phyloP scores from a whole-genome alignment of 2,113 vertebrate genomes.

The Solenodon paradoxus region DNA sequence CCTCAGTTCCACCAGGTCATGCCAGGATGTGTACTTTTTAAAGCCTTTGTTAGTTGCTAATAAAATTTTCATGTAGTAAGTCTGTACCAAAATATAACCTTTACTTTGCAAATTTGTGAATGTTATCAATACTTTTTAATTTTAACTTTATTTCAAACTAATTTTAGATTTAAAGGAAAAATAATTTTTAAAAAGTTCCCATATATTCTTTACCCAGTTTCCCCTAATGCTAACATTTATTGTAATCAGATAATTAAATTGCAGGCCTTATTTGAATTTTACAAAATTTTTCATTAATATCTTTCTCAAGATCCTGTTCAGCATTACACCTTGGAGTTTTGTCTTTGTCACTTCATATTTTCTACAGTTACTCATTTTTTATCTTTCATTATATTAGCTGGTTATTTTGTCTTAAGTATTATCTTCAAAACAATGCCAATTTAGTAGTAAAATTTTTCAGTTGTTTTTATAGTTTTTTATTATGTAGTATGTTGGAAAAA shows the following conservation, averaged over 20 bases:
- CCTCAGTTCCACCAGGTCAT: no score
- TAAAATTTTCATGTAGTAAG: neutral
- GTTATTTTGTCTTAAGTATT: neutral
- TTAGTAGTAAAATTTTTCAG: neutral
- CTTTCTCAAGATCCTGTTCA: neutral
- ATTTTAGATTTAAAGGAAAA: neutral
- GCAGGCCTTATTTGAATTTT: neutral
- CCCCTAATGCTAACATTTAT: neutral
- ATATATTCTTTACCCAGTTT: neutral
- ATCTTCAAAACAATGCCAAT: slow-evolving; percentile 10
- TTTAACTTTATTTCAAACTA: neutral
- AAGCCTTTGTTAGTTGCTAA: neutral
- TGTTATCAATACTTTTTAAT: neutral
- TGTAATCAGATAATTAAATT: neutral
- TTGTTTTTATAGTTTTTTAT: slow-evolving; percentile 10
- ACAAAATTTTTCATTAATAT: neutral
- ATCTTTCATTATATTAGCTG: neutral
- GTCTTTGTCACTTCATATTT: neutral
- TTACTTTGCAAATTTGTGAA: neutral
- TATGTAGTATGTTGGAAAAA: neutral
- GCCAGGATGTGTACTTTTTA: neutral
- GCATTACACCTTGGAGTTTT: neutral
- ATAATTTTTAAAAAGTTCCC: neutral
- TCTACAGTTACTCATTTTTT: neutral
- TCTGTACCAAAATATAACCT: neutral